Conservation (phyloP, 2,888 invertebrate species). For the Amiota communis region DNA sequence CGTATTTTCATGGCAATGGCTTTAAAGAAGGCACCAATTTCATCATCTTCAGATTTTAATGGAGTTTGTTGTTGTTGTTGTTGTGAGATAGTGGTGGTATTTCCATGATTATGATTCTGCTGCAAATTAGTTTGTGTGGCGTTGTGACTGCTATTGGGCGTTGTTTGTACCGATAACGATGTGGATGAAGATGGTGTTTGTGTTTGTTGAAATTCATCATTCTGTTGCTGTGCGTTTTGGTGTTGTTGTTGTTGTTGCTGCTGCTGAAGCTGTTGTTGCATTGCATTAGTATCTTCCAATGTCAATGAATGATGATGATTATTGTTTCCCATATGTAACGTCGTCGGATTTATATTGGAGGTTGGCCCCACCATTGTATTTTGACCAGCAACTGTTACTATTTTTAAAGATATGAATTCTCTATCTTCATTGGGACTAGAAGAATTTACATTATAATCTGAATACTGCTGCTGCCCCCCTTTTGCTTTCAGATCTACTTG, state of each 20-base stretch:
- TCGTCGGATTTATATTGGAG: conserved; percentile 10
- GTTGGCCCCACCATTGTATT: not conserved
- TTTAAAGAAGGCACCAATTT: conserved; percentile 70
- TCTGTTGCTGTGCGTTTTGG: conserved; percentile 13
- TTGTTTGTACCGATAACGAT: conserved; percentile 9
- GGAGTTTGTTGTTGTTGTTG: not conserved
- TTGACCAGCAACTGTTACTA: not conserved
- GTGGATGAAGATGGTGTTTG: conserved; percentile 20
- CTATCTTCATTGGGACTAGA: conserved; percentile 17
- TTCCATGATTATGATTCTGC: not conserved
- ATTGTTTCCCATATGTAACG: not conserved
- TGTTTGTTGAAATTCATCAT: conserved; percentile 23
- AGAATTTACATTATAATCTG: conserved; percentile 21
- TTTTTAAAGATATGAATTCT: conserved; percentile 8
- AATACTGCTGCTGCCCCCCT: conserved; percentile 7
- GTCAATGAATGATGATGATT: not conserved
- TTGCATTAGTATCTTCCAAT: not conserved
- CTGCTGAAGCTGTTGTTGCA: conserved; percentile 42
- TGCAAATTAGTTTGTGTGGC: not conserved
- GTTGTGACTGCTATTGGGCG: conserved; percentile 5
- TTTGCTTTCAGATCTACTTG: conserved; percentile 28
- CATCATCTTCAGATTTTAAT: conserved; percentile 61
- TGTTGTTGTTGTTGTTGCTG: conserved; percentile 29
- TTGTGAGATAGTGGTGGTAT: not conserved
- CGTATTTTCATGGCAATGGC: conserved; percentile 71